Evolutionary conservation across 1,140 invertebrate genomes (phyloP), one percentile per base, ranked within the genome.

Genomic region (Hypsibius dujardini): DNA sequence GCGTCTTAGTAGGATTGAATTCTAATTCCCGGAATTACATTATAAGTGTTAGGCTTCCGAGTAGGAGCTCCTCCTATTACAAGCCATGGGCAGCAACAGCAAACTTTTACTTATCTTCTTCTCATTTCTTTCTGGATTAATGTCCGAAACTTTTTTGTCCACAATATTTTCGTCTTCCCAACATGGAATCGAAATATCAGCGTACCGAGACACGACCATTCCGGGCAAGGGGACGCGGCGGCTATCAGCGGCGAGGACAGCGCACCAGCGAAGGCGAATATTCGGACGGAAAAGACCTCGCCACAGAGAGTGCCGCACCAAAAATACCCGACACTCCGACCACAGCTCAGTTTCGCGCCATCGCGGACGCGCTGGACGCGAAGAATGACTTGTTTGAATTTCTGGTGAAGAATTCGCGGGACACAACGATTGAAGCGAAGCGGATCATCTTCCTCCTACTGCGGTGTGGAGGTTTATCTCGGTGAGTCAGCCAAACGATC

Each of bases 351-450:
- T 92, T 92, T 77, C 81, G 80, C 72, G 73, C 77, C 2, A 89
- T 86, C 75, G 84, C 88, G 2, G 72, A 75, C 1, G 86, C 88
- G 75, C 80, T 94, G 2, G 90, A 90, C 75, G 79, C 81, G 0
- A 87, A 88, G 74, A 87, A 94, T 76, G 90, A 95, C 78, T 84
- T 88, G 75, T 85, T 87, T 77, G 91, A 95, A 77, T 81, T 88
- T 72, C 83, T 95, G 14, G 84, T 92, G 0, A 93, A 92, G 80
- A 78, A 87, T 1, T 87, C 87, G 72, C 80, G 91, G 62, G 91
- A 94, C 78, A 85, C 93, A n/a, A 93, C 89, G 1, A 92, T 92
- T 73, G 89, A 92, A 76, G 90, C 90, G 75, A 95, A 95, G 77
- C 82, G 90, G 73, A 87, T 89, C 15, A 95, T 95, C 72, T 93